These are phyloP conservation scores for Eudyptes chrysolophus DNA, from an alignment of 2,113 vertebrate species.

Conservation along the genomic window DNA sequence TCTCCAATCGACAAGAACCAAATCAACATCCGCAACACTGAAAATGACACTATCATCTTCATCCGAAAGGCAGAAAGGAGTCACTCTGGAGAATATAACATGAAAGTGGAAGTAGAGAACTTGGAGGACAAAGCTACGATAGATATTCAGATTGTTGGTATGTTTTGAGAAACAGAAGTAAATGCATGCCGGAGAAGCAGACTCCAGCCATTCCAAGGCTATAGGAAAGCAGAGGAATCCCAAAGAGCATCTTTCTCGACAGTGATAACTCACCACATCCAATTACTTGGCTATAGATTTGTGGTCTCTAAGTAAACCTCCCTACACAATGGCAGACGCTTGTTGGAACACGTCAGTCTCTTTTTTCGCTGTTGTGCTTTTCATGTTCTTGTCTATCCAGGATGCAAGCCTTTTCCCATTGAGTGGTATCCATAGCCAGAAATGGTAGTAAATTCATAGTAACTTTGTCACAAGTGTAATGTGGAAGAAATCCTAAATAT, in stretches of 20 bases:
- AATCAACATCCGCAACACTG: constrained; percentile 94
- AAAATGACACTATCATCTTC: constrained; percentile 95
- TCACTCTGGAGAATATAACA: constrained; percentile 93
- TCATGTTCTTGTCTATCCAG: neutral
- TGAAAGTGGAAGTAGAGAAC: constrained; percentile 93
- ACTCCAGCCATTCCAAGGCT: neutral
- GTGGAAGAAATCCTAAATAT: neutral
- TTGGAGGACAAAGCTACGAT: constrained; percentile 83
- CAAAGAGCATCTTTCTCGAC: neutral
- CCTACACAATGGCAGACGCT: no score
- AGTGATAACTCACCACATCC: neutral
- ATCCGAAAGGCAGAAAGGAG: constrained; percentile 93
- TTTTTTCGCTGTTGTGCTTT: neutral
- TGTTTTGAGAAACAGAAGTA: constrained; percentile 22
- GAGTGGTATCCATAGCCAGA: neutral
- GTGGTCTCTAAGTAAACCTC: neutral
- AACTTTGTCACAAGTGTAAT: neutral
- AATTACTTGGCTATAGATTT: neutral
- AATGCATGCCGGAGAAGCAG: neutral
- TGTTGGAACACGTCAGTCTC: neutral
- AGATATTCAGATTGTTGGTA: constrained; percentile 95
- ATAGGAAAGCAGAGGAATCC: neutral
- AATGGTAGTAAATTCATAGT: neutral
- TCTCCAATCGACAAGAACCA: constrained; percentile 85
- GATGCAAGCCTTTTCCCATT: neutral